phyloP scores from a whole-genome alignment of 2,888 invertebrate genomes.

The Orthosia incerta region DNA sequence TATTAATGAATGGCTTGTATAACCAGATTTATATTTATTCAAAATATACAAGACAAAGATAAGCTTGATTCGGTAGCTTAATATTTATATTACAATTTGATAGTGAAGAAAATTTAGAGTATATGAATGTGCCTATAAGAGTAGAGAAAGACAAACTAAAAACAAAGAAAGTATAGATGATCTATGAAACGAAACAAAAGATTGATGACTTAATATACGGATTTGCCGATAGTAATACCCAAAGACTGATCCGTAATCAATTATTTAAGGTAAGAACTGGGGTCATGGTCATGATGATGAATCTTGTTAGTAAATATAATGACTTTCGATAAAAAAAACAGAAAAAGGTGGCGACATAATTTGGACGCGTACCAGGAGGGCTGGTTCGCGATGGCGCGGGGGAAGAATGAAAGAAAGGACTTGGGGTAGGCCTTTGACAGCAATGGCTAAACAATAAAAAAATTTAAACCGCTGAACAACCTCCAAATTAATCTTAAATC shows the following conservation, averaged over 20 bases:
- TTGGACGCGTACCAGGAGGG: no score
- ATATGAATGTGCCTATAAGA: no score
- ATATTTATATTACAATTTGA: neutral
- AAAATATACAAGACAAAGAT: slow-evolving; percentile 27
- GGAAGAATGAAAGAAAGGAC: no score
- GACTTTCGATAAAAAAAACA: neutral
- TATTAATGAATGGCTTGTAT: slow-evolving; percentile 31
- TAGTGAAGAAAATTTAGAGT: neutral
- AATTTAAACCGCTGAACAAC: neutral
- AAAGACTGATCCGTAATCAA: no score
- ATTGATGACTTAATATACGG: neutral
- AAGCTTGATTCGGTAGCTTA: neutral
- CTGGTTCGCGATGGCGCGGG: no score
- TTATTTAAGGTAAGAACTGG: no score
- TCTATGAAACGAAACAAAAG: neutral
- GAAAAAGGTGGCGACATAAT: no score
- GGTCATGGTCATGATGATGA: no score
- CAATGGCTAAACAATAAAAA: no score
- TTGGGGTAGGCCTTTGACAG: no score
- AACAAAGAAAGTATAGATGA: no score
- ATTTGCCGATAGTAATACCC: neutral
- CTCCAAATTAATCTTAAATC: neutral
- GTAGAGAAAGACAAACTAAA: neutral
- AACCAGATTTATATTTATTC: slow-evolving; percentile 31
- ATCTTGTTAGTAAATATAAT: neutral